Evolutionary conservation across 1,140 invertebrate genomes (phyloP), one percentile per base, ranked within the genome.

Genomic region (Rhopalosiphum padi): DNA sequence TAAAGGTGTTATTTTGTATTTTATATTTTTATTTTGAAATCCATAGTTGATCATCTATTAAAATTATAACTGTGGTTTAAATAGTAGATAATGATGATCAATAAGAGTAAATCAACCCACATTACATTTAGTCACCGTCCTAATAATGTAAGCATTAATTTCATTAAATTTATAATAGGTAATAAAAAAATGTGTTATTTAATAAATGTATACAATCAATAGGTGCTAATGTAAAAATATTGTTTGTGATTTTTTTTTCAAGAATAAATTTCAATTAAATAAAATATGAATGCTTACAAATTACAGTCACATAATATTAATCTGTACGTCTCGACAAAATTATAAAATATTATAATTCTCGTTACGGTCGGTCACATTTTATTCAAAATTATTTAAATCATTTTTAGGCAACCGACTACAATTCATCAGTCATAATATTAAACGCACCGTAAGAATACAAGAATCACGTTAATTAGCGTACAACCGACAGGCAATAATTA

Each of bases 401-500:
- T 86, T 86, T 86, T 86, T 43, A 5, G 41, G 25, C 22, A 15
- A 43, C 37, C 11, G 83, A 41, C 35, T 41, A 82, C 25, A 60
- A 6, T n/a, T 30, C 22, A 83, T 83, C 82, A 23, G 30, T 18
- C 82, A 83, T 41, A 41, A 83, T 83, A 41, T 83, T 83, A 41
- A 41, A 83, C 22, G 82, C 22, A 7, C 7, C 37, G 82, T 30
- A 86, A 86, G 83, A 41, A 86, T 30, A 86, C 83, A 43, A 86
- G 25, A 86, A 86, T 86, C 85, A 35, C 86, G 86, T 88, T 48
- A 88, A 88, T 88, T 88, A 88, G 30, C 21, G 48, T 51, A 35
- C 46, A 1, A 88, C 86, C 86, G 46, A 51, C 86, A 35, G 86
- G n/a, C 46, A 88, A 48, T 51, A 51, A 51, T 51, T 48, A 51